Evolutionary conservation across 2,113 vertebrate species (phyloP), one percentile per base, ranked within the genome.

Genomic region (Oreotrochilus melanogaster): DNA sequence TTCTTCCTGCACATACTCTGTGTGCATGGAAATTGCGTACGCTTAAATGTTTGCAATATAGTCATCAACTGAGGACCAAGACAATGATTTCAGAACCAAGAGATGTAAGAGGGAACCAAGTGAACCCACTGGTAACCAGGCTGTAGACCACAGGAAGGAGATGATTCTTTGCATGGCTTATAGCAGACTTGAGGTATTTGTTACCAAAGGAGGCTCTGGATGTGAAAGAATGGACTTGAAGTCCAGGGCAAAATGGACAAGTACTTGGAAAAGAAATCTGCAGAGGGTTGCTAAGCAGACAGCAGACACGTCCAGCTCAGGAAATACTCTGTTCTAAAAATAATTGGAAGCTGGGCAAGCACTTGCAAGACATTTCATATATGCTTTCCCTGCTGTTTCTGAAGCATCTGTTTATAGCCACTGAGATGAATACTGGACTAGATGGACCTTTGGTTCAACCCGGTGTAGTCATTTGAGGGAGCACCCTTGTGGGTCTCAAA

Each of bases 251-350:
- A 93, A 80, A 43, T 21, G 16, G 66, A 37, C 31, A 72, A 90
- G 54, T 65, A 54, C 18, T 86, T 84, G 47, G 51, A 84, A 91
- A 86, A 88, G 11, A 86, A 76, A 83, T 24, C 42, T 73, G 25
- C 56, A 43, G 47, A 33, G 42, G 7, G 19, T 83, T 88, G 54
- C 51, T 56, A 67, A 70, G 79, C 50, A 73, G 60, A 66, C 47
- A 90, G 75, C 27, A 43, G 58, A 35, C 62, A 58, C 33, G 70
- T 94, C 58, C 82, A 86, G 82, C 54, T 94, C 88, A 92, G 88
- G 88, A 94, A 97, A 93, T 80, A 90, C 70, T 91, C 85, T 66
- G 27, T 85, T 78, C 86, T 95, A 83, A 94, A 97, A 95, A 92
- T 93, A 92, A 80, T 62, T 45, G 65, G 56, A 91, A 94, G 73